These are phyloP conservation scores for Phymanthus crucifer DNA, from an alignment of 92 coral and sea anemone species.

Conservation along the genomic window DNA sequence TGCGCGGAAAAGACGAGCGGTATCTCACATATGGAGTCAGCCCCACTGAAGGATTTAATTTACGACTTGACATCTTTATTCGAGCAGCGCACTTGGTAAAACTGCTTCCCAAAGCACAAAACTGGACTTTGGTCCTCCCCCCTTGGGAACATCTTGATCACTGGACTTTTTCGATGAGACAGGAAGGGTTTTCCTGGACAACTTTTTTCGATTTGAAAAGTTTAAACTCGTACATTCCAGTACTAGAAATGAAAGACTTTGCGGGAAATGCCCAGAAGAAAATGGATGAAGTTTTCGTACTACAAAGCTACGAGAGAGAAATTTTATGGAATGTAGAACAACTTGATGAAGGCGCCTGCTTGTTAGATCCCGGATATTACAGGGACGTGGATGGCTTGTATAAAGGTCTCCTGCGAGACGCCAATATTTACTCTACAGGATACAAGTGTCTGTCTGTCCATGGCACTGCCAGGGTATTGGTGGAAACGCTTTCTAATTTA, in stretches of 20 bases:
- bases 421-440: constrained; percentile 20
- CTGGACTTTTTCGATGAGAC: constrained; percentile 46
- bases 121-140: constrained; percentile 57
- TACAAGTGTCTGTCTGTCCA: constrained; percentile 53
- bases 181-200: constrained; percentile 47
- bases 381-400: constrained; percentile 51
- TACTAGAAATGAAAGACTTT: constrained; percentile 44
- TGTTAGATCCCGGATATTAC: constrained; percentile 49
- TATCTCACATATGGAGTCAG: constrained; percentile 51
- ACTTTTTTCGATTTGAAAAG: constrained; percentile 50
- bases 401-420: constrained; percentile 39
- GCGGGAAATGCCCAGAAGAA: constrained; percentile 18
- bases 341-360: constrained; percentile 42
- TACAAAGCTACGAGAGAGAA: constrained; percentile 36
- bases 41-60: constrained; percentile 53
- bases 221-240: constrained; percentile 30
- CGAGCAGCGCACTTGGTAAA: constrained; percentile 54
- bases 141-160: constrained; percentile 63
- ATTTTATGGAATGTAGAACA: constrained; percentile 20
- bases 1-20: not conserved
- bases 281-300: constrained; percentile 52
- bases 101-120: constrained; percentile 43
- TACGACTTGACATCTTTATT: constrained; percentile 54
- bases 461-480: constrained; percentile 46
- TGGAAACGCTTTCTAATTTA: constrained; percentile 20